Evolutionary conservation across 2,888 invertebrate species (phyloP), one percentile per base, ranked within the genome.

Genomic region (Rhagium mordax): DNA sequence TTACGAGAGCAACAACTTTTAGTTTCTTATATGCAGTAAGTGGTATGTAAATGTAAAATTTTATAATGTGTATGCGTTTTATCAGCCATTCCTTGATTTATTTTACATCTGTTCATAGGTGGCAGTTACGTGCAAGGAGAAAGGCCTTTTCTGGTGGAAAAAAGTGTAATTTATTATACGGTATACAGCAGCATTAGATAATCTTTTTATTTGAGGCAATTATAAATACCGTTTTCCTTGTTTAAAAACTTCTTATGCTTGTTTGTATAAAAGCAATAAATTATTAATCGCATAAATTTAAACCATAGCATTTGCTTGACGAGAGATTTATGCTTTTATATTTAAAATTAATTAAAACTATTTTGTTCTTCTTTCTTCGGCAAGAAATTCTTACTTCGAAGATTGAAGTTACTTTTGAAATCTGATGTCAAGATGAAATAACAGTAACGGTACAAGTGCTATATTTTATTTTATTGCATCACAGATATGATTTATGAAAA

Each of bases 1-100:
- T 53, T 20, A 18, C 21, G 53, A 20, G 65, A 3, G 53, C 53
- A 65, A 65, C 18, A 65, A 53, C 65, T 53, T 51, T 27, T 27
- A 15, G 18, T 55, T 65, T 53, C 29, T 65, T 33, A 7, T 10
- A 24, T n/a, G n/a, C n/a, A n/a, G n/a, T n/a, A n/a, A n/a, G n/a
- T n/a, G n/a, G 18, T 18, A 29, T 4, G 41, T 51, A 61, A 29
- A 18, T n/a, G 41, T 51, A 61, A 29, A 18, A n/a, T 47, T 61
- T 47, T 21, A 21, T 48, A 21, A 6, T 47, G 5, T 16, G 8
- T 20, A 20, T 60, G 60, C 15, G 3, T 24, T 48, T 24, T 48
- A 48, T 18, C 51, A 6, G 18, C 51, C 3, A 51, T 18, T 18
- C n/a, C 41, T 41, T 3, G 16, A 51, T 18, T 51, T 51, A 20